Evolutionary conservation across 1,140 invertebrate species (phyloP).

Genomic region (Zaprionus tsacasi): DNA sequence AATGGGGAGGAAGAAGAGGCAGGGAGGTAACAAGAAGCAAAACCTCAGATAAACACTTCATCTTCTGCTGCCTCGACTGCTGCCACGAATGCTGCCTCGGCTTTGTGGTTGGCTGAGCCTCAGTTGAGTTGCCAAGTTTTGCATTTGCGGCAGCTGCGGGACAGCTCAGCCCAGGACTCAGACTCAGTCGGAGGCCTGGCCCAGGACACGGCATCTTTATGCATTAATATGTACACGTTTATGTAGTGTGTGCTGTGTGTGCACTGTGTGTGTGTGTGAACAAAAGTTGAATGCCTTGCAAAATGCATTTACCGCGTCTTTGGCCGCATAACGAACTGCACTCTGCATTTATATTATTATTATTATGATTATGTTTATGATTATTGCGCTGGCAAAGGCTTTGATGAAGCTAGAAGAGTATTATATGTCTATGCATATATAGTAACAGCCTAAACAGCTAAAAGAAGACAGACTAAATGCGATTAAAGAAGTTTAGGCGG

Average conservation of each 20-base stretch:
- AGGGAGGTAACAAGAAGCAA: slow-evolving; percentile 1
- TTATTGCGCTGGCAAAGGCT: background rate
- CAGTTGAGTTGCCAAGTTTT: slow-evolving; percentile 44
- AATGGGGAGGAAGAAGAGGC: background rate
- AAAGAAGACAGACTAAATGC: background rate
- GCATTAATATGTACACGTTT: slow-evolving; percentile 29
- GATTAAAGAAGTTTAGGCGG: background rate
- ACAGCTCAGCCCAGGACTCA: background rate
- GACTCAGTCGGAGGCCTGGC: background rate
- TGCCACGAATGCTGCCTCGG: background rate
- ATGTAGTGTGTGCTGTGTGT: background rate
- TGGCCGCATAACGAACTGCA: slow-evolving; percentile 28
- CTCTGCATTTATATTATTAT: slow-evolving; percentile 39
- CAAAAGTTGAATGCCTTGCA: slow-evolving; percentile 39
- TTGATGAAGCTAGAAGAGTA: background rate
- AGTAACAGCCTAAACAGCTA: background rate
- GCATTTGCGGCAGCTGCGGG: slow-evolving; percentile 35
- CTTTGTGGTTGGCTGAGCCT: slow-evolving; percentile 33
- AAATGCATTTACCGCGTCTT: slow-evolving; percentile 43
- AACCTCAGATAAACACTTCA: slow-evolving; percentile 53
- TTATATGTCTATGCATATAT: background rate
- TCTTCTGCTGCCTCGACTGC: slow-evolving; percentile 19
- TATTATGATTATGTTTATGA: slow-evolving; percentile 7
- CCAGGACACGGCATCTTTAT: slow-evolving; percentile 18
- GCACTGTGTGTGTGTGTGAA: slow-evolving; percentile 16